phyloP scores from a whole-genome alignment of 2,797 vertebrate species.

The Sebastes hopkinsi region DNA sequence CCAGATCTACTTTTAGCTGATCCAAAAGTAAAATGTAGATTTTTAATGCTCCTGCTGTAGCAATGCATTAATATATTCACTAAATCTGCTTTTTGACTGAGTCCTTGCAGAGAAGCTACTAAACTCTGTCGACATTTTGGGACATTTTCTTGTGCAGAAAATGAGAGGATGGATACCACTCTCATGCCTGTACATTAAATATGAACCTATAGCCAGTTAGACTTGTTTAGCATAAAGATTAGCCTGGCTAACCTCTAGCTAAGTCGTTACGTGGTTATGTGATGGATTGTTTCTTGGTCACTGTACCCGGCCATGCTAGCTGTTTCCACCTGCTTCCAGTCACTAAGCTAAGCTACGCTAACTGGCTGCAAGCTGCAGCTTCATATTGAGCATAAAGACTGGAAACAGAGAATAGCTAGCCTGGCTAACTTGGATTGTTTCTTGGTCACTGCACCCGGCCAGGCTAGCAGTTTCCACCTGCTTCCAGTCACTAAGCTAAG shows the following conservation, averaged over 20 bases:
- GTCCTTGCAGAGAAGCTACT: background rate
- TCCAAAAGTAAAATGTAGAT: slow-evolving; percentile 52
- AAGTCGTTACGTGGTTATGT: background rate
- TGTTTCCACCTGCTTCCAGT: too few species aligned
- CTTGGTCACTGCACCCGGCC: too few species aligned
- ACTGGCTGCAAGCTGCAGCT: too few species aligned
- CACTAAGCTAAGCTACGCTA: too few species aligned
- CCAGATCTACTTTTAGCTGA: slow-evolving; percentile 56
- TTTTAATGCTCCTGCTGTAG: slow-evolving; percentile 16
- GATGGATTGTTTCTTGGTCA: too few species aligned
- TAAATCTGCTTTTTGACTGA: background rate
- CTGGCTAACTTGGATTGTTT: too few species aligned
- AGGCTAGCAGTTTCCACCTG: background rate
- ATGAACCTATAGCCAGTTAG: background rate
- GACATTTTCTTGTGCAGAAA: background rate
- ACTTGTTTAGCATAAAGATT: background rate
- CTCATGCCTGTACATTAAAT: background rate
- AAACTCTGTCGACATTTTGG: background rate
- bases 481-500: background rate
- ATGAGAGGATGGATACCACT: background rate
- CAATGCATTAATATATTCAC: background rate
- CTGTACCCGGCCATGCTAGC: too few species aligned
- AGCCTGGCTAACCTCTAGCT: background rate
- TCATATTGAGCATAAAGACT: too few species aligned
- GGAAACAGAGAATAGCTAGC: background rate